Evolutionary conservation across 2,113 vertebrate species (phyloP), one percentile per base, ranked within the genome.

Genomic region (Sinocyclocheilus anophthalmus): DNA sequence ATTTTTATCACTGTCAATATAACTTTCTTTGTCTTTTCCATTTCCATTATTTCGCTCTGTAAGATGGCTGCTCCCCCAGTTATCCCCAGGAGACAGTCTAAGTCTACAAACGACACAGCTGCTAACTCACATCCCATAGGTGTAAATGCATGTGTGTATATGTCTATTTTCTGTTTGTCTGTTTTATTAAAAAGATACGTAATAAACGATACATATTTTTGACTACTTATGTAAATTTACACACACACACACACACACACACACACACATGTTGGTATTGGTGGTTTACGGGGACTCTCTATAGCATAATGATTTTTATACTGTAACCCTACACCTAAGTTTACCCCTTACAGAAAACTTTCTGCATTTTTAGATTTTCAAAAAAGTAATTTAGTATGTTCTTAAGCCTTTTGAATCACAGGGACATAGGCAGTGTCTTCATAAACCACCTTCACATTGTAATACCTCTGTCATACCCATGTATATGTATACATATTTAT

Each of bases 11-110:
- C 14, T 73, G 9, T 39, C 14, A 20, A 39, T 39, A 37, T 70
- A 39, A 39, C 33, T 10, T 72, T 0, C 18, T 4, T 70, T 63
- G 14, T 50, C 39, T 63, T 42, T 77, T 16, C 16, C 48, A 53
- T 22, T 2, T 37, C 42, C 22, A 57, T 61, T 26, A 13, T 88
- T 33, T 72, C 53, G n/a, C 30, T 59, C 13, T 67, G 3, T 59
- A 37, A 84, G 84, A 75, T 84, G 80, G 73, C 88, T 69, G 59
- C 88, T 59, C 86, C 87, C 22, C 61, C n/a, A 37, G 45, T 87
- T 75, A 69, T 87, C 5, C 83, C 87, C 22, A 84, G 87, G 73
- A 88, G 85, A 67, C 39, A 72, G 18, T 85, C 87, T 30, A 48
- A 76, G 39, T 18, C 80, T 67, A 4, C 48, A 48, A 48, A 61